Conservation (phyloP, 2,113 vertebrate species). For the Numida meleagris region DNA sequence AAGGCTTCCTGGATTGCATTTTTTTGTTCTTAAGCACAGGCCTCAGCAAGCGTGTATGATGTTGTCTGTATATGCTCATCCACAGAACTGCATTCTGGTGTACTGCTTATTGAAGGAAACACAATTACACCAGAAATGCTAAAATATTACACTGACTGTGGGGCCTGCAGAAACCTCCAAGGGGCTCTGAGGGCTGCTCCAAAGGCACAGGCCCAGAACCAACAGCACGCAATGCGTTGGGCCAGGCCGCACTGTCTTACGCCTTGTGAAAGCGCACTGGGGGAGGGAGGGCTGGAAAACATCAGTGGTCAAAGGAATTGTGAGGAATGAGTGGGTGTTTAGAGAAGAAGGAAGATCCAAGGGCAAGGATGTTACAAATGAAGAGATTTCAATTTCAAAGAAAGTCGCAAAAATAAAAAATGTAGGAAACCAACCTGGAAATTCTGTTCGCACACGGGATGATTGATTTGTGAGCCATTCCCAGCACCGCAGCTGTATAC, state of each 20-base stretch:
- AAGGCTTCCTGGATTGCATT: not conserved
- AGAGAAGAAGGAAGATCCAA: conserved; percentile 42
- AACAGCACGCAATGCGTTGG: not conserved
- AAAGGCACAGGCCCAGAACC: not conserved
- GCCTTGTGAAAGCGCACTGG: not conserved
- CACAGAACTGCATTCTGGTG: not conserved
- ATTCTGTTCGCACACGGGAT: conserved; percentile 50
- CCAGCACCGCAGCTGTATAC: not conserved
- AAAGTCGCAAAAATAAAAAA: conserved; percentile 37
- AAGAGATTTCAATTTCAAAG: conserved; percentile 60
- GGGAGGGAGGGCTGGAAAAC: conserved; percentile 14
- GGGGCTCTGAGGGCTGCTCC: not conserved
- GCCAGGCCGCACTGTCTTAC: not conserved
- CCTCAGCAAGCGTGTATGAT: not conserved
- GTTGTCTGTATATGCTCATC: conserved; percentile 15
- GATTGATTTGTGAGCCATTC: conserved; percentile 66
- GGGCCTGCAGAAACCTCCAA: not conserved
- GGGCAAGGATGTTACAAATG: conserved; percentile 12
- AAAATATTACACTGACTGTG: not conserved
- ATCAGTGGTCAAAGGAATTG: conserved; percentile 36
- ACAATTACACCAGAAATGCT: conserved; percentile 11
- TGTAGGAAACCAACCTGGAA: conserved; percentile 49
- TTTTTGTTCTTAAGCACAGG: conserved; percentile 5
- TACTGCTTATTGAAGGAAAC: not conserved
- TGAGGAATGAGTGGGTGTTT: conserved; percentile 22